phyloP scores from a whole-genome alignment of 2,797 vertebrate species.

The Lagothrix lagotricha region DNA sequence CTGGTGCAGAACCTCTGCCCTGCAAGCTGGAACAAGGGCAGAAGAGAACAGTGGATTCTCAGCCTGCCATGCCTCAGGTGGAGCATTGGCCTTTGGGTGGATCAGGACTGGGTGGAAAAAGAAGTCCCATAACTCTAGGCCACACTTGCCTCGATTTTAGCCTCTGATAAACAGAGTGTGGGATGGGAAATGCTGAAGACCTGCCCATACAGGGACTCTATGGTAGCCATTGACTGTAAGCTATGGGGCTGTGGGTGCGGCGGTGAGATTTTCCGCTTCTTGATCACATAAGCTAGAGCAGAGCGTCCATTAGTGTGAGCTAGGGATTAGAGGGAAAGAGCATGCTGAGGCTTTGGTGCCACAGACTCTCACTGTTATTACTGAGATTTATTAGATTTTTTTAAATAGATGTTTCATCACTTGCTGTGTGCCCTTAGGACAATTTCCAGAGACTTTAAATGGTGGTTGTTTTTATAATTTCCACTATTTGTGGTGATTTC shows the following conservation, averaged over 20 bases:
- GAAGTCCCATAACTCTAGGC: accelerated
- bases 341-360: not conserved
- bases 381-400: not conserved
- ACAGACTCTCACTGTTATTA: not conserved
- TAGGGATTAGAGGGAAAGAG: not conserved
- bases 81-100: not conserved
- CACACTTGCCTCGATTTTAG: not conserved
- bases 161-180: not conserved
- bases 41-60: not conserved
- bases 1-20: not conserved
- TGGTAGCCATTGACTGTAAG: not conserved
- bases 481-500: not conserved
- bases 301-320: not conserved
- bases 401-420: not conserved
- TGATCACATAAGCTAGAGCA: accelerated
- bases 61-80: not conserved
- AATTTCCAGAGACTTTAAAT: not conserved
- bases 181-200: not conserved
- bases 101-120: not conserved
- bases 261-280: not conserved
- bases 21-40: not conserved
- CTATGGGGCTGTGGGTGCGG: accelerated
- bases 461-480: not conserved
- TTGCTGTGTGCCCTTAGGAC: not conserved
- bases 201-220: no score